These are phyloP conservation scores for Phortica magna DNA, from an alignment of 2,888 invertebrate species.

Conservation along the genomic window DNA sequence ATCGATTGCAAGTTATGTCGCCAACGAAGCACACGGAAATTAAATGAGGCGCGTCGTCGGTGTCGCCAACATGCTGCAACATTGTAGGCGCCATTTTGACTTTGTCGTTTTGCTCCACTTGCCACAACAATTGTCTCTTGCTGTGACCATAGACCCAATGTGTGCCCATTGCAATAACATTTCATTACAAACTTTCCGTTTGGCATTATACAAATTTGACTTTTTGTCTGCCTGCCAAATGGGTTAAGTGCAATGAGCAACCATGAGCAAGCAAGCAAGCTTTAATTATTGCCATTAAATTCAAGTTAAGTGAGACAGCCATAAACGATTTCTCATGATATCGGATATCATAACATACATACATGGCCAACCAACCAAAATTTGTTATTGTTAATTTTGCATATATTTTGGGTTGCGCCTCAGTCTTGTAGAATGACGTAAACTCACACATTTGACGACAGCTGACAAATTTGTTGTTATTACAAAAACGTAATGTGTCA, in stretches of 20 bases:
- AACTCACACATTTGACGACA: background rate
- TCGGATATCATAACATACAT: conserved; percentile 45
- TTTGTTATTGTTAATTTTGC: conserved; percentile 56
- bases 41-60: conserved; percentile 4
- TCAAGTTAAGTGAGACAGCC: background rate
- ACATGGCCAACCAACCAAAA: conserved; percentile 39
- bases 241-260: conserved; percentile 37
- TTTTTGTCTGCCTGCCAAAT: conserved; percentile 64
- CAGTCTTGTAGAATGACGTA: background rate
- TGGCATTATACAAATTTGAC: conserved; percentile 28
- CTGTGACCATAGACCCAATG: background rate
- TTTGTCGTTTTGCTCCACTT: background rate
- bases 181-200: conserved; percentile 43
- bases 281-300: conserved; percentile 1
- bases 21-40: background rate
- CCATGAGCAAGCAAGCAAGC: background rate
- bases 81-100: conserved; percentile 26
- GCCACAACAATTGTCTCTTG: background rate
- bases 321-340: background rate
- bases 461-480: conserved; percentile 9
- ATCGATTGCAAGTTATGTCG: background rate
- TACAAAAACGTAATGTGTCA: background rate
- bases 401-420: conserved; percentile 7
- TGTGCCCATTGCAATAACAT: conserved; percentile 44
- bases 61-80: background rate